A percentile compares a stretch with the other conserved stretches of the same genome.
Evolutionary conservation across 2,888 invertebrate species (phyloP).

Genomic region (Nineta flava): DNA sequence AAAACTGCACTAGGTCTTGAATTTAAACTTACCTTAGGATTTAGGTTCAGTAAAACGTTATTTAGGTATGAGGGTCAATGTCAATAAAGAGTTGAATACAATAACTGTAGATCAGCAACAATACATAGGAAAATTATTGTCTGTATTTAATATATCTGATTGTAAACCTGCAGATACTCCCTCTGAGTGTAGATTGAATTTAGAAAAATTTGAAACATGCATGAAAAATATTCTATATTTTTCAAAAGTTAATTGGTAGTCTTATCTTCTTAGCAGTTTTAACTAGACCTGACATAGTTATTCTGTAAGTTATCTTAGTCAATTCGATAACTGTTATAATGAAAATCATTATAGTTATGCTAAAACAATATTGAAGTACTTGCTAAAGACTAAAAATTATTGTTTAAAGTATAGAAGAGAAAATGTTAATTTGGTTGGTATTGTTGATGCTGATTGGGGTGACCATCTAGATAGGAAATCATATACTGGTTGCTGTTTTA

Average conservation of each 20-base stretch:
- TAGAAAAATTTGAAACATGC: background rate
- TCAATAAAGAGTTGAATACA: background rate
- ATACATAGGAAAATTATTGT: too few relatives aligned
- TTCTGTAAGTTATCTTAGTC: slow-evolving; percentile 5
- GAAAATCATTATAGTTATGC: background rate
- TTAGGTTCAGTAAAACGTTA: background rate
- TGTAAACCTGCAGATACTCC: background rate
- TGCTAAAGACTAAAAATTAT: background rate
- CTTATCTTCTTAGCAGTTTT: slow-evolving; percentile 3
- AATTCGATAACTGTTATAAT: slow-evolving; percentile 2
- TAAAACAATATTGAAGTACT: background rate
- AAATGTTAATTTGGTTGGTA: too few relatives aligned
- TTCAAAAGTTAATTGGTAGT: slow-evolving; percentile 3
- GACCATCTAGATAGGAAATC: too few relatives aligned
- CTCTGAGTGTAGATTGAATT: background rate
- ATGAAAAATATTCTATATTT: slow-evolving; percentile 1
- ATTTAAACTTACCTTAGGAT: slow-evolving; percentile 3
- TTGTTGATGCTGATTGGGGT: too few relatives aligned
- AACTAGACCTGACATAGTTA: slow-evolving; percentile 5
- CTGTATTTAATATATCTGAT: too few relatives aligned
- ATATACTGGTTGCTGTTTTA: too few relatives aligned
- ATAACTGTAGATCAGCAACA: too few relatives aligned
- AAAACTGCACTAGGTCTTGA: slow-evolving; percentile 3
- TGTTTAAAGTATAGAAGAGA: too few relatives aligned
- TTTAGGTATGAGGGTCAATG: background rate